phyloP scores from a whole-genome alignment of 2,888 invertebrate species.

The Agrypnus murinus region DNA sequence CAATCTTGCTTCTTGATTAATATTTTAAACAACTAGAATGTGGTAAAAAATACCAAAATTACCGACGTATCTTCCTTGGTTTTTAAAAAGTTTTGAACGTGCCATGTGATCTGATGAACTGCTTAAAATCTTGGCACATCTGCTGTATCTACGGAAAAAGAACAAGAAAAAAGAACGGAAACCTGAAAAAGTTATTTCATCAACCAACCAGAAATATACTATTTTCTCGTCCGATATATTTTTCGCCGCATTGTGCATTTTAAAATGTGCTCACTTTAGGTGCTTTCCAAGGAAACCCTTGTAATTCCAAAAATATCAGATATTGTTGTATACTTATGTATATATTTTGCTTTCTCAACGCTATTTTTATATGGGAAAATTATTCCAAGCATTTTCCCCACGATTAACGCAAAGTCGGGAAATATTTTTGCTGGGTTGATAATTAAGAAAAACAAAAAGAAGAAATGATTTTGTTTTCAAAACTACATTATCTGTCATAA shows the following conservation, averaged over 20 bases:
- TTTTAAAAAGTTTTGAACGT: slow-evolving; percentile 33
- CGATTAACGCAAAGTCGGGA: too few species aligned
- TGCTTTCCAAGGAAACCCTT: not conserved
- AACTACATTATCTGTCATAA: not conserved
- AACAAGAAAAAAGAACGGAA: slow-evolving; percentile 3
- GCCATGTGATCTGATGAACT: slow-evolving; percentile 33
- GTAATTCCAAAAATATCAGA: not conserved
- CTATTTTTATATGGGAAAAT: not conserved
- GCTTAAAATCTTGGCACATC: slow-evolving; percentile 34
- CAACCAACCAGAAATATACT: not conserved
- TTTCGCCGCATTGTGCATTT: slow-evolving; percentile 11
- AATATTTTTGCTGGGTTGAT: too few species aligned
- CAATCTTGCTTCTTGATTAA: not conserved
- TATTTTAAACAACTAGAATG: slow-evolving; percentile 1
- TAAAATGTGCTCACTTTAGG: not conserved
- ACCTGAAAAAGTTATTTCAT: slow-evolving; percentile 26
- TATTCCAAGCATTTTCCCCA: too few species aligned
- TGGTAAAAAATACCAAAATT: not conserved
- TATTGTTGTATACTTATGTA: not conserved
- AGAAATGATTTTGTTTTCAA: not conserved
- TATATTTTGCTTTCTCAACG: not conserved
- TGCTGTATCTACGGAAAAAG: not conserved
- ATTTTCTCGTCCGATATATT: slow-evolving; percentile 11
- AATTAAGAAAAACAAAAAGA: not conserved
- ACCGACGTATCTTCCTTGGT: slow-evolving; percentile 19